phyloP scores from a whole-genome alignment of 2,113 vertebrate species.

The Collichthys lucidus region DNA sequence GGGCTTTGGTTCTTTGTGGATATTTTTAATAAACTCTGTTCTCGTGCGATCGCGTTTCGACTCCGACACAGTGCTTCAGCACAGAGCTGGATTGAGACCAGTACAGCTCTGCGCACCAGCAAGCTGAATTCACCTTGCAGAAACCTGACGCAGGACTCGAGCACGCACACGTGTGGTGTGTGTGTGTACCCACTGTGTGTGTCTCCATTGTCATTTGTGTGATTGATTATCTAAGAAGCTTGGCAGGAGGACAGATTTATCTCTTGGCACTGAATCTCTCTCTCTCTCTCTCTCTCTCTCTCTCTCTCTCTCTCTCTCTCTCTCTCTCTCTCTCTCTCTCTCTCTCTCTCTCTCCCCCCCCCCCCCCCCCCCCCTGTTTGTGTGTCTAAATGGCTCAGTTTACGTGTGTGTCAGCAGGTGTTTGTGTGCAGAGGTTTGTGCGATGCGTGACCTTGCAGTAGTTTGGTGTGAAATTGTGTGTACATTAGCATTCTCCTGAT shows the following conservation, averaged over 20 bases:
- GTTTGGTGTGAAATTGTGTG: conserved; percentile 28
- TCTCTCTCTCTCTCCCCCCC: conserved; percentile 27
- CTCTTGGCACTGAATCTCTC: conserved; percentile 67
- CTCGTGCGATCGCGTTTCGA: background rate
- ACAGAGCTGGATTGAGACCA: conserved; percentile 18
- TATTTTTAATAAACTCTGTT: background rate
- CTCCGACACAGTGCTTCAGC: background rate
- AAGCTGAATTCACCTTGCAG: conserved; percentile 34
- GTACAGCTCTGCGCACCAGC: background rate
- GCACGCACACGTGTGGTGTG: conserved; percentile 42
- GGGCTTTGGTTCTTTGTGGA: background rate
- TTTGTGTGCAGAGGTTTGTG: conserved; percentile 64
- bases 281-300: conserved; percentile 2
- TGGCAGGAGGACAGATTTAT: conserved; percentile 84
- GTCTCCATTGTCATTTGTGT: conserved; percentile 82
- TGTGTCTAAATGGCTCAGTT: conserved; percentile 71
- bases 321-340: conserved; percentile 4
- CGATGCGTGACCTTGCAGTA: conserved; percentile 76
- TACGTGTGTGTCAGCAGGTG: conserved; percentile 78
- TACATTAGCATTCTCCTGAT: conserved; percentile 71
- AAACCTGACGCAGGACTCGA: conserved; percentile 53
- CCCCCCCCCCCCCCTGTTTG: conserved; percentile 42
- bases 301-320: background rate
- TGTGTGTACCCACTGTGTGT: conserved; percentile 62
- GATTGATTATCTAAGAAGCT: conserved; percentile 84